Base-by-base conservation (phyloP, 2,797 vertebrate species). In the Anabas testudineus region DNA sequence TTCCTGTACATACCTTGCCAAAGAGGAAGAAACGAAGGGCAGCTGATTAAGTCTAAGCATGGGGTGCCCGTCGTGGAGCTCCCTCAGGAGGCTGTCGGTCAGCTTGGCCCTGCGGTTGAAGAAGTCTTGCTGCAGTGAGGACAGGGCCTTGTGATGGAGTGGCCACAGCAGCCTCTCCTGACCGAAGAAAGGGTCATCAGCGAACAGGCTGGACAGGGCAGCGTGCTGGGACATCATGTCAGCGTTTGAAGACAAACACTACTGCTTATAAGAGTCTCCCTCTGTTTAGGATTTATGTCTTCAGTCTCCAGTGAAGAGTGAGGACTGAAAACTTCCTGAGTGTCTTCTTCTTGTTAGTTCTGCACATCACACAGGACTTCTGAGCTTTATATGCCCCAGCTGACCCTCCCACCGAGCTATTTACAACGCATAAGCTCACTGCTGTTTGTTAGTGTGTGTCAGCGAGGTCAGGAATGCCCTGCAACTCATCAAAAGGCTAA, bases 361-460 rank as follows among this genome's bases (percentile, higher is more conserved):
- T 51, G 15, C 24, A 59, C 30, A 9, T 52, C 7, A 45, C 26
- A 45, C 32, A 2, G 7, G 24, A 22, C 54, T 32, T 37, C 36
- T 41, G 14, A 14, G 22, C 71, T 65, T 88, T 91, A 86, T 91
- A 91, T 87, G 90, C 51, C 42, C 59, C 69, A 80, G 76, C 65
- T 73, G 14, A 37, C 84, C 79, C 82, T 32, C 81, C 69, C 28
- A 46, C 71, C 2, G 9, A 9, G 57, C 82, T 88, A 85, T 90
- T 91, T 90, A 73, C 80, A 68, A 47, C 62, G 36, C 37, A 81
- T 93, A 91, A 94, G 78, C 82, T 94, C 93, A 94, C 69, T 41
- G 74, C 54, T 61, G 73, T 75, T 69, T 67, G 69, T 63, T 41
- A 48, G 64, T 14, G 14, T 76, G 64, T 41, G 61, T 41, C 64